These are phyloP conservation scores for Incurvaria masculella DNA, from an alignment of 2,888 invertebrate genomes.

Conservation along the genomic window DNA sequence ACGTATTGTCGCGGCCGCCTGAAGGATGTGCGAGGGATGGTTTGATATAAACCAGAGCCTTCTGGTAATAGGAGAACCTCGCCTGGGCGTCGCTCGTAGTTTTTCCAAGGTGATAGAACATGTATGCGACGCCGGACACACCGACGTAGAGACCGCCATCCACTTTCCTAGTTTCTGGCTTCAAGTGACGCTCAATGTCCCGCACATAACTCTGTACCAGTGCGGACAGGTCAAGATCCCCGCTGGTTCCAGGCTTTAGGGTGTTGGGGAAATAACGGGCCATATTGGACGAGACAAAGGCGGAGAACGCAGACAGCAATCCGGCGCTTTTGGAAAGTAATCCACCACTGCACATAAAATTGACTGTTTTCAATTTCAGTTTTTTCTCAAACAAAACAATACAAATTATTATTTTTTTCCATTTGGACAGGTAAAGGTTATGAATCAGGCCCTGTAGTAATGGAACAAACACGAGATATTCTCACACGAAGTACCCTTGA, in stretches of 20 bases:
- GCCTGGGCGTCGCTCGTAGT: conserved; percentile 25
- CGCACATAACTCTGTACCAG: conserved; percentile 32
- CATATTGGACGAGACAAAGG: conserved; percentile 25
- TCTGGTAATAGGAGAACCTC: conserved; percentile 41
- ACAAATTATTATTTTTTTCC: no score
- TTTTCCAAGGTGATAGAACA: conserved; percentile 68
- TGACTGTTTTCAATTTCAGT: no score
- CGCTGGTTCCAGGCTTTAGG: conserved; percentile 24
- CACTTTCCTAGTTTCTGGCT: conserved; percentile 42
- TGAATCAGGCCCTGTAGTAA: no score
- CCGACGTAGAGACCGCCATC: conserved; percentile 66
- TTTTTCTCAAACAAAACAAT: no score
- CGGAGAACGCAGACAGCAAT: no score
- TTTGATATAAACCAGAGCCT: conserved; percentile 59
- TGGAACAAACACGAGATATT: no score
- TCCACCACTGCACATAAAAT: no score
- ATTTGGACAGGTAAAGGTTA: no score
- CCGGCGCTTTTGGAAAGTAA: no score
- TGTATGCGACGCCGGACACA: conserved; percentile 68
- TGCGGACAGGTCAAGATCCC: conserved; percentile 23
- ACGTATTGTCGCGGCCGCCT: conserved; percentile 58
- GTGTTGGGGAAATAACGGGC: conserved; percentile 43
- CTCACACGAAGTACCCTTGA: no score
- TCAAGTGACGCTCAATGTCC: conserved; percentile 33
- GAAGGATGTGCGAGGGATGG: conserved; percentile 48